Percentiles rank a stretch among this genome's conserved stretches.
phyloP scores from a whole-genome alignment of 2,888 invertebrate species.

The Falcaria lacertinaria region DNA sequence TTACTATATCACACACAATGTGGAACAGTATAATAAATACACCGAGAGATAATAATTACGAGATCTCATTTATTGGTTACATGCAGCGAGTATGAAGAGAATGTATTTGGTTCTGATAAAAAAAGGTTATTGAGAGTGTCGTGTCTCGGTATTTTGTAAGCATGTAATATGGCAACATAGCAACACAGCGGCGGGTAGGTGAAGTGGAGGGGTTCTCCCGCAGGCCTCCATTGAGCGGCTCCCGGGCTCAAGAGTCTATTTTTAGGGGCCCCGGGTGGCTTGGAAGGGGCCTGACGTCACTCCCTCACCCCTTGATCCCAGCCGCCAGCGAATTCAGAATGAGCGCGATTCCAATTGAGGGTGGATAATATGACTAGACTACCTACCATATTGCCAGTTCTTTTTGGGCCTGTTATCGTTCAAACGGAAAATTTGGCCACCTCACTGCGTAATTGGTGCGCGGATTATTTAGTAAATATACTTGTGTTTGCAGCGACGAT shows the following conservation, averaged over 20 bases:
- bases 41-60: not conserved
- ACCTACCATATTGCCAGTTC: no score
- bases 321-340: conserved; percentile 28
- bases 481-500: conserved; percentile 2
- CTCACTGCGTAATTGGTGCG: conserved; percentile 27
- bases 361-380: conserved; percentile 35
- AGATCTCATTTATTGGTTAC: not conserved
- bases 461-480: conserved; percentile 6
- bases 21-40: not conserved
- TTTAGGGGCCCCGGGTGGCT: conserved; percentile 57
- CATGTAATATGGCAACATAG: not conserved
- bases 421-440: conserved; percentile 37
- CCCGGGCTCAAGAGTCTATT: conserved; percentile 69
- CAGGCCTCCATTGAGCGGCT: conserved; percentile 62
- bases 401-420: conserved; percentile 30
- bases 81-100: not conserved
- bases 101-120: not conserved
- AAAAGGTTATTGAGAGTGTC: not conserved
- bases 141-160: not conserved
- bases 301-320: conserved; percentile 28
- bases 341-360: conserved; percentile 43
- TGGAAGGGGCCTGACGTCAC: conserved; percentile 47
- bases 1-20: not conserved
- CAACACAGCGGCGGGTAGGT: conserved; percentile 14
- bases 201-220: conserved; percentile 7